A percentile compares a stretch with the other conserved stretches of the same genome.
Conservation (phyloP, 2,797 vertebrate genomes). For the Manis pentadactyla region DNA sequence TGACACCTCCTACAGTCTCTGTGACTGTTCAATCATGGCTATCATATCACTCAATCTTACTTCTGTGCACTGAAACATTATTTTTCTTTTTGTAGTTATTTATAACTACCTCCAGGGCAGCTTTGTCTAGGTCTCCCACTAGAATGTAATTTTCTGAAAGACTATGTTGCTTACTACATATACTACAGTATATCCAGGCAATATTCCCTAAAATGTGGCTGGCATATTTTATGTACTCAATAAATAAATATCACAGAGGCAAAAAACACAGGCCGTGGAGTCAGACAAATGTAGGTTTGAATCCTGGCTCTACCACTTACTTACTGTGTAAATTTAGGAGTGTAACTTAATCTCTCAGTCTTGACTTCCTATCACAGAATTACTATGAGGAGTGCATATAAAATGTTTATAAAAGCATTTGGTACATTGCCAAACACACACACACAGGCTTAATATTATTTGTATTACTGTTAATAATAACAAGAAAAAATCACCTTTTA, state of each 20-base stretch:
- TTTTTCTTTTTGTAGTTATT: not conserved
- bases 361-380: not conserved
- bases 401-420: not conserved
- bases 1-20: not conserved
- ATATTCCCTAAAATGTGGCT: not conserved
- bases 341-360: not conserved
- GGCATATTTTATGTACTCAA: not conserved
- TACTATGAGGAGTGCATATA: not conserved
- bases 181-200: not conserved
- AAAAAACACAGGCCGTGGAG: not conserved
- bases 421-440: not conserved
- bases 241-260: not conserved
- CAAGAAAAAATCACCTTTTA: not conserved
- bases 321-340: not conserved
- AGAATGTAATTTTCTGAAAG: not conserved
- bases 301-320: not conserved
- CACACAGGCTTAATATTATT: conserved; percentile 12
- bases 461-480: not conserved
- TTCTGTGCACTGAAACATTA: not conserved
- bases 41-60: not conserved
- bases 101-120: not conserved
- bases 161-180: not conserved
- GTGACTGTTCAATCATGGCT: not conserved
- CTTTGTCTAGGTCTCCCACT: not conserved
- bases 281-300: not conserved